Conservation (phyloP, 2,113 vertebrate genomes). For the Pterophyllum scalare region DNA sequence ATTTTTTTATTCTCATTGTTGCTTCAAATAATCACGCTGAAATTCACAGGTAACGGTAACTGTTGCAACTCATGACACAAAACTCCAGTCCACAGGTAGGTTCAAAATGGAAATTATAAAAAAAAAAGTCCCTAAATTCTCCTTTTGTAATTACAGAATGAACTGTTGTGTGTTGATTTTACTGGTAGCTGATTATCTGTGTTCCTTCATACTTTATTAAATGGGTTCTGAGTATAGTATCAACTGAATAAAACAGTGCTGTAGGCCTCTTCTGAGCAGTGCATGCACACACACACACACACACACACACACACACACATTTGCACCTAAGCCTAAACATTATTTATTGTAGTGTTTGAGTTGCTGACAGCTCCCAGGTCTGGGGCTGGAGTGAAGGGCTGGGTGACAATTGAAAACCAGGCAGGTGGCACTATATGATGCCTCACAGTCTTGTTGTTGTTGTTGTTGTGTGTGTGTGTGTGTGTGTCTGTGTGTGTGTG, state of each 20-base stretch:
- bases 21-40: background rate
- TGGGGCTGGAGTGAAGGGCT: slow-evolving; percentile 20
- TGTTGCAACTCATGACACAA: background rate
- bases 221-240: slow-evolving; percentile 17
- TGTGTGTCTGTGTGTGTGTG: background rate
- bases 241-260: background rate
- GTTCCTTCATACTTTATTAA: background rate
- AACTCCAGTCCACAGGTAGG: background rate
- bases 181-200: background rate
- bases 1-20: background rate
- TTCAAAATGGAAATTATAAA: background rate
- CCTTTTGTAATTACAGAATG: background rate
- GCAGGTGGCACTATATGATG: background rate
- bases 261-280: slow-evolving; percentile 10
- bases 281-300: slow-evolving; percentile 17
- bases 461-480: background rate
- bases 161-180: background rate
- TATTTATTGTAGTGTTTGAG: slow-evolving; percentile 64
- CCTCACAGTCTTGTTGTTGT: slow-evolving; percentile 4
- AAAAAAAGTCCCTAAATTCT: no score
- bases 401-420: slow-evolving; percentile 56
- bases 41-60: background rate
- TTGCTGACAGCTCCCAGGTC: slow-evolving; percentile 70
- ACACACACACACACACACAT: slow-evolving; percentile 41
- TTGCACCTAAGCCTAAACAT: slow-evolving; percentile 25